A percentile compares a stretch with the other conserved stretches of the same genome.
Conservation (phyloP, 2,113 vertebrate species). For the Arizona elegans region DNA sequence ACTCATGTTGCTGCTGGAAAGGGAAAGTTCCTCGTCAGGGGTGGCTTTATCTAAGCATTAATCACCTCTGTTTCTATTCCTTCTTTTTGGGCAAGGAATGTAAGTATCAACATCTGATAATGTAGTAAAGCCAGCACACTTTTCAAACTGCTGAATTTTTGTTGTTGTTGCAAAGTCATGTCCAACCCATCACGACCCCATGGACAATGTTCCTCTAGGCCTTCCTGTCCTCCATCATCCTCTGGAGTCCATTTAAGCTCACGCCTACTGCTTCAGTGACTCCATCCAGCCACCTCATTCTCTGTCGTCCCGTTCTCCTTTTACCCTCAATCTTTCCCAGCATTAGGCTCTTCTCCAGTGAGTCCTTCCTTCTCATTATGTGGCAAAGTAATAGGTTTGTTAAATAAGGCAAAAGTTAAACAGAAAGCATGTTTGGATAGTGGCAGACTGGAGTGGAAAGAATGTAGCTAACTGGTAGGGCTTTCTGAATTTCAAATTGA, state of each 20-base stretch:
- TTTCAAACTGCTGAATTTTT: constrained; percentile 7
- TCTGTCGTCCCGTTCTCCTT: no score
- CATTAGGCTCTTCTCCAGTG: no score
- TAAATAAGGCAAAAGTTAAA: neutral
- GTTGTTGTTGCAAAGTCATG: no score
- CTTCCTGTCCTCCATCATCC: no score
- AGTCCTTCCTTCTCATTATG: no score
- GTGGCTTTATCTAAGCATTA: constrained; percentile 94
- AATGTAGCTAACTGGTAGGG: neutral
- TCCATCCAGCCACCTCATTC: no score
- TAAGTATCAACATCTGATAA: constrained; percentile 62
- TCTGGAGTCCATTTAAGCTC: no score
- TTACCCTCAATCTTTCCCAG: no score
- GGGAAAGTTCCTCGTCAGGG: constrained; percentile 95
- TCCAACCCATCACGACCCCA: no score
- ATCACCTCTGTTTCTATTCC: constrained; percentile 97
- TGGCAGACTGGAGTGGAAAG: neutral
- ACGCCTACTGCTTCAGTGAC: no score
- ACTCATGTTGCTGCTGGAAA: constrained; percentile 98
- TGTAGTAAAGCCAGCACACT: neutral
- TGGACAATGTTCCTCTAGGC: no score
- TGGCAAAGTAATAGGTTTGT: neutral
- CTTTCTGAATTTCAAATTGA: neutral
- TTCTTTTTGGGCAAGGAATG: constrained; percentile 96
- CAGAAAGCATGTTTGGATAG: neutral